Evolutionary conservation across 2,888 invertebrate species (phyloP), one percentile per base, ranked within the genome.

Genomic region (Choreutis nemorana): DNA sequence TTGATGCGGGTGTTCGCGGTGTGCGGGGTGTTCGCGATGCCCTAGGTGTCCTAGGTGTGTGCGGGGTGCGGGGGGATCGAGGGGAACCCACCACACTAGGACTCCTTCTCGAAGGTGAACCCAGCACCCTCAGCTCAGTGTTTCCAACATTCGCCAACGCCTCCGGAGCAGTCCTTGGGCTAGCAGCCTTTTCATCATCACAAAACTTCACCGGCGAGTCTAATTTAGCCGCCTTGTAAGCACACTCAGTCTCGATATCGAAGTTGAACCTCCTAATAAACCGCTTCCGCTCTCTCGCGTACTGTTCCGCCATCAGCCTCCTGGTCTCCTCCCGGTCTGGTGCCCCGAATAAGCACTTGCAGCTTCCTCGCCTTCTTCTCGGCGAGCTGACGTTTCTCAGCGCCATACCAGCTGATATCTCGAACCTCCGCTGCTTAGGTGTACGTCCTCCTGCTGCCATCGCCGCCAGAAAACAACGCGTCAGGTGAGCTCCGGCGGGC

Each of bases 201-300:
- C 55, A 53, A 43, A 78, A 75, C 39, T 73, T 75, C 29, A 75
- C 73, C 4, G 77, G 73, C 9, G 78, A 73, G 33, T 78, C 77
- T 39, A 77, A 45, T 37, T 66, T 71, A 4, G 60, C 52, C 11
- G 63, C 52, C 39, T 68, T 73, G 29, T 63, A 68, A 2, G 63
- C 48, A 34, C 71, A 64, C 45, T 79, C 70, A 30, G 75, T 71
- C 32, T 79, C 75, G 14, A 83, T 61, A 43, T 85, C 83, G 30
- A 85, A 80, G 43, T 85, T 85, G 55, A 84, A 86, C 42, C 83
- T 65, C 34, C 73, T 71, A 30, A 81, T 77, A 46, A 86, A 84
- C 30, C 82, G 71, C 42, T 80, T 77, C 44, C 82, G 66, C 37
- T 85, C 85, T 33, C 73, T 60, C 21, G 79, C 70, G 32, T 83